Evolutionary conservation across 2,113 vertebrate genomes (phyloP), one percentile per base, ranked within the genome.

Genomic region (Hemichromis elongatus): DNA sequence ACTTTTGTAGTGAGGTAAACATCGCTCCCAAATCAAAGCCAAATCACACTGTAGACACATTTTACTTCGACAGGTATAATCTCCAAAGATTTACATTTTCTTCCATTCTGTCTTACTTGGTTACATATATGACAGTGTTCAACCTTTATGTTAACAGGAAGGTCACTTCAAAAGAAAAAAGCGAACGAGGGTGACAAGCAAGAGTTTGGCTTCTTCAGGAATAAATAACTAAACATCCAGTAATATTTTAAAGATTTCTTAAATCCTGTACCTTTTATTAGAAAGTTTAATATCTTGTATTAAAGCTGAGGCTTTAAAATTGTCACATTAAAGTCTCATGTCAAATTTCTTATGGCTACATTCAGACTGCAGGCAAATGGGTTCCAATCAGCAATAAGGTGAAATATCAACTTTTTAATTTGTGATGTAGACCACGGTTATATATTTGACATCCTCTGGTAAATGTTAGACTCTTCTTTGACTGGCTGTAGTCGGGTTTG

Each of bases 1-100:
- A 84, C 33, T 77, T 53, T 63, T 33, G 79, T 56, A 77, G 50
- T 56, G 28, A 90, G 30, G 26, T 78, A 81, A 52, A 40, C 37
- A 42, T 80, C 80, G 59, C 50, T 85, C 66, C 73, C 61, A 19
- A 78, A 50, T 59, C 84, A 82, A 83, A 79, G 78, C 88, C 92
- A 93, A 93, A 92, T 81, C 56, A 79, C 79, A 50, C 83, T 81
- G 77, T 55, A 87, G 56, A 80, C 78, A 81, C 35, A 61, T 87
- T 92, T 28, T 89, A 84, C 79, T 90, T 61, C 35, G 85, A 89
- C 30, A 56, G 28, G 82, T 82, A 78, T 53, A 35, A 68, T 89
- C 87, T 92, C 86, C 91, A 92, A 90, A 92, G 89, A 92, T 88
- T 26, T 59, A n/a, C 55, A 70, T 84, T 87, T 79, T 81, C 80